Evolutionary conservation across 2,113 vertebrate species (phyloP), one percentile per base, ranked within the genome.

Genomic region (Microcebus tavaratra): DNA sequence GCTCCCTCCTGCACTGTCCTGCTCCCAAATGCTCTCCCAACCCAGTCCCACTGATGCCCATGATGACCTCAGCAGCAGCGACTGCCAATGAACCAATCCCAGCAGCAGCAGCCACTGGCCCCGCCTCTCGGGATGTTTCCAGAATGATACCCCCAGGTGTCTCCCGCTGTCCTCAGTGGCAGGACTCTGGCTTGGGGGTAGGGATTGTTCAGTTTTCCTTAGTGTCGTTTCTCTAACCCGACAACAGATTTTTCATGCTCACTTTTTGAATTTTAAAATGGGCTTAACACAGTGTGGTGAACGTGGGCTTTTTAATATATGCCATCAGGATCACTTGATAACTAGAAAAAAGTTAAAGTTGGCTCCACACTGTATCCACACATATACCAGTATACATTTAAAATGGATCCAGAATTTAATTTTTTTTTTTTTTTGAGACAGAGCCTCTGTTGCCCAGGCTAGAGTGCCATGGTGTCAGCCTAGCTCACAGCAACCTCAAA

Each of bases 41-140:
- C 2, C 48, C n/a, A 9, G 63, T 50, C 29, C 6, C 5, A 1
- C 20, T 3, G 34, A 14, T 14, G 18, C 4, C 4, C 6, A 6
- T 18, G 23, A 42, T 6, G 0, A 27, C 50, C 20, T 55, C 21
- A 4, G 4, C 29, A 0, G 36, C 8, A 84, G 13, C 42, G 12
- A 42, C 78, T 21, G 4, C 80, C 27, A 18, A 4, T 39, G 48
- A 45, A 76, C 48, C 9, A 13, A 42, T 21, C 48, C 25, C n/a
- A 63, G 55, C 29, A 15, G 34, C 21, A 10, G 36, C 1, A 2
- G 31, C n/a, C 23, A 2, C 4, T 34, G 0, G 0, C 23, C 50
- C 48, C 5, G 2, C 25, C 11, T 29, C 27, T 15, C 55, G 36
- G 88, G 61, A 36, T 34, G 61, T 92, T 85, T 85, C 76, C 59